Evolutionary conservation across 2,888 invertebrate species (phyloP).

Genomic region (Chymomyza caudatula): DNA sequence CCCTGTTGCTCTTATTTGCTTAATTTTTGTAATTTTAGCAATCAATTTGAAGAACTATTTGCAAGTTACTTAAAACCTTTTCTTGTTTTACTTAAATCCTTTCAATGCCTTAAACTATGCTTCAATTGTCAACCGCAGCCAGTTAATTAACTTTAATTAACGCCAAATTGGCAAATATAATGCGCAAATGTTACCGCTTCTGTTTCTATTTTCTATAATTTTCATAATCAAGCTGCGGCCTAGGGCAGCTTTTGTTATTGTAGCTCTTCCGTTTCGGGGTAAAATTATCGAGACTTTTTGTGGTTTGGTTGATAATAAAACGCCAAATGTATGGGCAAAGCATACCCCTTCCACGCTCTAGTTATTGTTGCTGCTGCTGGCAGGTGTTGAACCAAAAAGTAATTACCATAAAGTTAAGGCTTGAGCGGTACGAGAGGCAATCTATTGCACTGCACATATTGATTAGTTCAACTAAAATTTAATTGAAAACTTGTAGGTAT

Average conservation of each 20-base stretch:
- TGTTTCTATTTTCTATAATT: constrained; percentile 26
- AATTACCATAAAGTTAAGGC: constrained; percentile 52
- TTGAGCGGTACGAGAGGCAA: neutral
- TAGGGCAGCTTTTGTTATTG: neutral
- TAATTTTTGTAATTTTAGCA: neutral
- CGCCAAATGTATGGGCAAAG: constrained; percentile 33
- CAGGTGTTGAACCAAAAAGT: constrained; percentile 54
- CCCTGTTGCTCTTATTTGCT: neutral
- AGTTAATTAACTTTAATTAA: constrained; percentile 51
- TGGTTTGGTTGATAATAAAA: constrained; percentile 37
- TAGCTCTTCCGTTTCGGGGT: neutral
- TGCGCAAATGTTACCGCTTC: constrained; percentile 25
- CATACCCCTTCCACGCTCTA: constrained; percentile 9
- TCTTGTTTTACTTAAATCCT: neutral
- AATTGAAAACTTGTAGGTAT: constrained; percentile 45
- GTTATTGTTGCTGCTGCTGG: constrained; percentile 12
- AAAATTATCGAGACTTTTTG: neutral
- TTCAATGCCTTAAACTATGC: neutral
- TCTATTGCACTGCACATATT: constrained; percentile 4
- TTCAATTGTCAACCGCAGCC: constrained; percentile 32
- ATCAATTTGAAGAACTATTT: neutral
- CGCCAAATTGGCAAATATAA: constrained; percentile 36
- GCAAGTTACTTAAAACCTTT: too few relatives aligned
- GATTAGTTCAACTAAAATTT: constrained; percentile 40
- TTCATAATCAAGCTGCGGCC: constrained; percentile 33